Evolutionary conservation across 23 tunicate species (phyloP).

Genomic region (Clavelina lepadiformis): DNA sequence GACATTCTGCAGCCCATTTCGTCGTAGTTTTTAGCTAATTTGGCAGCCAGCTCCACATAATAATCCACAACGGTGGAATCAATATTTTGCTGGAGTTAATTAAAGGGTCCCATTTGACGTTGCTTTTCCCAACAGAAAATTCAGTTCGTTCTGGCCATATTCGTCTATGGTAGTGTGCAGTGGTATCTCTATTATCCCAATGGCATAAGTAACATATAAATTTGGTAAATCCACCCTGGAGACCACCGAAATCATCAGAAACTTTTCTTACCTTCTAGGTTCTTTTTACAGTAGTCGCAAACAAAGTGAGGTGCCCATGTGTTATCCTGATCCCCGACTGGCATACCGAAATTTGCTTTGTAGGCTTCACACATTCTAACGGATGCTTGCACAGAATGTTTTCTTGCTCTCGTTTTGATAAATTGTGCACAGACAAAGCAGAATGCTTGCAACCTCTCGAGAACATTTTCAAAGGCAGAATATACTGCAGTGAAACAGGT

Average conservation of each 20-base stretch:
- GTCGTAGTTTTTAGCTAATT: too few species aligned
- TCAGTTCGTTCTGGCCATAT: conserved; percentile 28
- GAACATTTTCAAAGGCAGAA: conserved; percentile 19
- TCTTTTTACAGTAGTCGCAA: conserved; percentile 31
- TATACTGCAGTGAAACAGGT: conserved; percentile 10
- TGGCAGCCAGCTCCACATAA: too few species aligned
- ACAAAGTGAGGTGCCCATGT: conserved; percentile 23
- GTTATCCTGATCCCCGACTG: conserved; percentile 20
- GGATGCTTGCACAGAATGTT: conserved; percentile 15
- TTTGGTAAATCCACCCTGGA: conserved; percentile 16
- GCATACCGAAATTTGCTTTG: conserved; percentile 25
- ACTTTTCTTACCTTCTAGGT: conserved; percentile 16
- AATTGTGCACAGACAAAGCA: conserved; percentile 24
- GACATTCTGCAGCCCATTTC: conserved; percentile 22
- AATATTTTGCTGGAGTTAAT: conserved; percentile 21
- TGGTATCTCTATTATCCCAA: conserved; percentile 16
- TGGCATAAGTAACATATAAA: conserved; percentile 21
- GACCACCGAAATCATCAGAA: too few species aligned
- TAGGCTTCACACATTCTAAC: conserved; percentile 30
- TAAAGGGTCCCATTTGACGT: conserved; percentile 17
- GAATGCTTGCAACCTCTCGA: conserved; percentile 28
- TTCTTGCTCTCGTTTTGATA: conserved; percentile 30
- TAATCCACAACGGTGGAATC: conserved; percentile 24
- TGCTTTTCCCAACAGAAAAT: conserved; percentile 23
- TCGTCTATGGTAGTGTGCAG: conserved; percentile 14